Conservation (phyloP, 2,888 invertebrate genomes). For the Dicyrtomina minuta region DNA sequence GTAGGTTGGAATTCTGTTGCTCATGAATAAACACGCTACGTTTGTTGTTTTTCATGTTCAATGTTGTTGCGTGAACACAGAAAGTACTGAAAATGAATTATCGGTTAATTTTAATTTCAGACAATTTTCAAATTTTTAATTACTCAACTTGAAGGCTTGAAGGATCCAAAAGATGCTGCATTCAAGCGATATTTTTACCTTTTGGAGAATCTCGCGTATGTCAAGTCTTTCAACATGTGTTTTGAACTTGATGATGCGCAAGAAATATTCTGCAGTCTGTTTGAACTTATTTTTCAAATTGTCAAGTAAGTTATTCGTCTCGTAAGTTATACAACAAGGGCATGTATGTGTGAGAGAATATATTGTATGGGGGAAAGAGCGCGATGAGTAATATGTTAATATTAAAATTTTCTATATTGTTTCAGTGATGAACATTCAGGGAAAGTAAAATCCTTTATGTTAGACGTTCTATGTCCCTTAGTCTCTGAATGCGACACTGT, state of each 20-base stretch:
- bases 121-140: slow-evolving; percentile 92
- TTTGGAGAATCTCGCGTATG: slow-evolving; percentile 93
- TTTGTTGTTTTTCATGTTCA: no score
- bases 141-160: slow-evolving; percentile 86
- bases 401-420: slow-evolving; percentile 4
- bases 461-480: slow-evolving; percentile 90
- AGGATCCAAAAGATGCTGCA: slow-evolving; percentile 94
- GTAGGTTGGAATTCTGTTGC: no score
- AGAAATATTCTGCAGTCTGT: slow-evolving; percentile 91
- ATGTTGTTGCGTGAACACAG: no score
- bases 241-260: slow-evolving; percentile 96
- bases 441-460: slow-evolving; percentile 94
- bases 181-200: slow-evolving; percentile 97
- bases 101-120: slow-evolving; percentile 57
- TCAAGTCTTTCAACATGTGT: slow-evolving; percentile 98
- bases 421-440: slow-evolving; percentile 89
- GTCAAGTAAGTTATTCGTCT: slow-evolving; percentile 82
- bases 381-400: no score
- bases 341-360: no score
- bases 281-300: slow-evolving; percentile 91
- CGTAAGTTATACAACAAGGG: no score
- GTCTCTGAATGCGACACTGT: slow-evolving; percentile 95
- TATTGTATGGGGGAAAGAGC: no score
- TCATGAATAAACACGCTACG: no score
- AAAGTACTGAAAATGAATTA: not conserved